Base-by-base conservation (phyloP, 2,113 vertebrate species). In the Nycticebus coucang region DNA sequence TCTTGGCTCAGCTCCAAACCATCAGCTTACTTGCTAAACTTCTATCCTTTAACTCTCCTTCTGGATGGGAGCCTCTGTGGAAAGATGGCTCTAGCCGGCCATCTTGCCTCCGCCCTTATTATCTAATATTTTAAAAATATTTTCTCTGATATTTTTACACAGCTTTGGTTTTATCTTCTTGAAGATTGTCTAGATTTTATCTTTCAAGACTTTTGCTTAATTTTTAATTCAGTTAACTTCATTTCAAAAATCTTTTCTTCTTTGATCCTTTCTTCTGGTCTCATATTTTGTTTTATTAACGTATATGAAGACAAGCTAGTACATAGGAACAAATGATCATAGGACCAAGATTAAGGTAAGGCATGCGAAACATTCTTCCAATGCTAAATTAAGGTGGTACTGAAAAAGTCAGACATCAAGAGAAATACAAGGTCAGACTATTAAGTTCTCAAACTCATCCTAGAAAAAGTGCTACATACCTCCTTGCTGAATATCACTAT, bases 191-290 rank as follows among this genome's bases (percentile, higher is more conserved):
- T 53, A 75, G 30, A 50, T 15, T 96, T 93, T 69, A 28, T 66
- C 45, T 90, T 87, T 88, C n/a, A 81, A 37, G 78, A 30, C 24
- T 69, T 53, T 41, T 10, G 35, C n/a, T 57, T 71, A 45, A 57
- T 71, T 79, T 86, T 81, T 84, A 72, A 83, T 14, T 78, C 28
- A 78, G 10, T 83, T 87, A 82, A 91, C 55, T 94, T 66, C 18
- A 35, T 37, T 74, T 93, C 14, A 19, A 59, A 37, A 45, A 72
- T 72, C 28, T 35, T 35, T 12, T 93, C 21, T n/a, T 86, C 66
- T 45, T 62, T 53, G 64, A 18, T 62, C 30, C 41, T 57, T 93
- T 57, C 19, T 60, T 64, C 66, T 75, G n/a, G 24, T n/a, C 26
- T 50, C 50, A 50, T n/a, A 17, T 68, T n/a, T 83, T 88, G 35